Evolutionary conservation across 2,113 vertebrate species (phyloP), one percentile per base, ranked within the genome.

Genomic region (Salvelinus fontinalis): DNA sequence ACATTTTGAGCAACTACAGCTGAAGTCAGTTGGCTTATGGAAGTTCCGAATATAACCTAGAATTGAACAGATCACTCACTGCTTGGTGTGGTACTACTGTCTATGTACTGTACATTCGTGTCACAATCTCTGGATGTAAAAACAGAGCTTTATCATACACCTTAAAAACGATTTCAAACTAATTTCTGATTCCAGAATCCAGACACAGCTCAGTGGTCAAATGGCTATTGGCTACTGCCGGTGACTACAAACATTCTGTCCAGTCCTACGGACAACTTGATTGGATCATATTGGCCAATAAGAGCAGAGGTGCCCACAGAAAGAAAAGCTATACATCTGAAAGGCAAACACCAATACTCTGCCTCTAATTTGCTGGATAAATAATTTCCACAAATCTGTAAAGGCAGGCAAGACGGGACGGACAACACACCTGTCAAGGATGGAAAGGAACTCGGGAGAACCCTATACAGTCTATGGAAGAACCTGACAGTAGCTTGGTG

Each of bases 1-100:
- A 62, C 81, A 76, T 86, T 77, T 34, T 81, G 75, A 81, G 39
- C 39, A 44, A 44, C 39, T 44, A 44, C 34, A 22, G 74, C 81
- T 60, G 72, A 84, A 79, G 29, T 72, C 70, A n/a, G 13, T 57
- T 78, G 81, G 80, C 74, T 79, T 82, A 54, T 54, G 51, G 80
- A 77, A 57, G 68, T 73, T 62, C 67, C 34, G 2, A 48, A 49
- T 29, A 22, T 26, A 70, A 44, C 6, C 20, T 64, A 26, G 60
- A n/a, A 34, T 70, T 48, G 44, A 49, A 70, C 49, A 70, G 22
- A 29, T 20, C 22, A n/a, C 44, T 26, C 44, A 26, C 20, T 44
- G 39, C 39, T 44, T 44, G 39, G 39, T 44, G 39, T 11, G 39
- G 9, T 29, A 70, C 68, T 49, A 20, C 44, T 73, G 8, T 73